A percentile compares a stretch with the other conserved stretches of the same genome.
These are phyloP conservation scores for Acanthosepion lycidas DNA, from an alignment of 2,888 invertebrate genomes.

Conservation along the genomic window DNA sequence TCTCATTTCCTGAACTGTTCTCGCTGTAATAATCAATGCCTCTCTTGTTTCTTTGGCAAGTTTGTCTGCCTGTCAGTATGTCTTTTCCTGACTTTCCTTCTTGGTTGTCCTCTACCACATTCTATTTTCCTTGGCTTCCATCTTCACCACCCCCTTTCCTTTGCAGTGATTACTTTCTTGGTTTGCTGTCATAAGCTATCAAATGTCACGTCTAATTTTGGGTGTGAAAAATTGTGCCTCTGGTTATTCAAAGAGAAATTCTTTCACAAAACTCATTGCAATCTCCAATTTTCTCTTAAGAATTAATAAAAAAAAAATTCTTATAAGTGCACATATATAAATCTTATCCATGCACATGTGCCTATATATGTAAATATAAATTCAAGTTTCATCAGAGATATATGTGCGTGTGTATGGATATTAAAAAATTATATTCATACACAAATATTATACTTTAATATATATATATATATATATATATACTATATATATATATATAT, in stretches of 20 bases:
- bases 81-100: neutral
- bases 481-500: too few relatives aligned
- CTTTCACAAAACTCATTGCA: slow-evolving; percentile 1
- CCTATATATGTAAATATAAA: neutral
- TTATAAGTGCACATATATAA: neutral
- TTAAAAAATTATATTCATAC: neutral
- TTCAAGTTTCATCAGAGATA: neutral
- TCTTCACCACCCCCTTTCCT: neutral
- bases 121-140: too few relatives aligned
- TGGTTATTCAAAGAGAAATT: slow-evolving; percentile 4
- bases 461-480: too few relatives aligned
- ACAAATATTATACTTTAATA: too few relatives aligned
- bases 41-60: neutral
- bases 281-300: neutral
- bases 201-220: neutral
- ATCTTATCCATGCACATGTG: neutral
- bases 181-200: slow-evolving; percentile 17
- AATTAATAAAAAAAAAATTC: neutral
- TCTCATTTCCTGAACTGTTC: neutral
- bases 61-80: neutral
- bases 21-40: neutral
- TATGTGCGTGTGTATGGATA: neutral
- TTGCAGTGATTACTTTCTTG: neutral
- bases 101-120: neutral
- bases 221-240: slow-evolving; percentile 33